A percentile compares a stretch with the other conserved stretches of the same genome.
Conservation (phyloP, 1,140 invertebrate species). For the Oreohelix idahoensis region DNA sequence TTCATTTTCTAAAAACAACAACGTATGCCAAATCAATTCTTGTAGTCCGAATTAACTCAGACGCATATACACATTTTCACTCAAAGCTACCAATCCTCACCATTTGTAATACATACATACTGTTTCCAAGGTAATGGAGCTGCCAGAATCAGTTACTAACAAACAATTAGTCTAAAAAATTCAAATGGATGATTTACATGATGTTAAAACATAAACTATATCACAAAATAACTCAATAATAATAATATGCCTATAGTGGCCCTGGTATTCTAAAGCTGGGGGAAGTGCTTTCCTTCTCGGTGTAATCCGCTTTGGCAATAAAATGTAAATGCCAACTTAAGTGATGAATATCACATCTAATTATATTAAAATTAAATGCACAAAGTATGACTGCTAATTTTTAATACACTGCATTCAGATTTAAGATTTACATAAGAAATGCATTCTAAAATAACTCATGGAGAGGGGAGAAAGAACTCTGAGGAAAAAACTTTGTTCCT, state of each 20-base stretch:
- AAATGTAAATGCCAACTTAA: no score
- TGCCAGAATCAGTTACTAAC: background rate
- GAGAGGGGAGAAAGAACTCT: background rate
- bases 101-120: slow-evolving; percentile 23
- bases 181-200: slow-evolving; percentile 18
- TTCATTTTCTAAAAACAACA: no score
- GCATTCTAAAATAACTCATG: no score
- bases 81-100: slow-evolving; percentile 11
- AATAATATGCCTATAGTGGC: background rate
- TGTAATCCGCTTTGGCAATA: no score
- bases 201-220: background rate
- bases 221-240: background rate
- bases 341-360: no score
- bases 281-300: no score
- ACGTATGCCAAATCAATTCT: no score
- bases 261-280: background rate
- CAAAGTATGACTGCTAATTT: no score
- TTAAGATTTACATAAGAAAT: no score
- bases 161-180: slow-evolving; percentile 3
- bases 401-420: no score
- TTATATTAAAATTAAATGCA: no score
- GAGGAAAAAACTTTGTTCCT: background rate
- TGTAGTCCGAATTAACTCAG: no score
- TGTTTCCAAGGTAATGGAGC: slow-evolving; percentile 3
- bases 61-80: background rate